These are phyloP conservation scores for Schizotus pectinicornis DNA, from an alignment of 2,888 invertebrate genomes.

Conservation along the genomic window DNA sequence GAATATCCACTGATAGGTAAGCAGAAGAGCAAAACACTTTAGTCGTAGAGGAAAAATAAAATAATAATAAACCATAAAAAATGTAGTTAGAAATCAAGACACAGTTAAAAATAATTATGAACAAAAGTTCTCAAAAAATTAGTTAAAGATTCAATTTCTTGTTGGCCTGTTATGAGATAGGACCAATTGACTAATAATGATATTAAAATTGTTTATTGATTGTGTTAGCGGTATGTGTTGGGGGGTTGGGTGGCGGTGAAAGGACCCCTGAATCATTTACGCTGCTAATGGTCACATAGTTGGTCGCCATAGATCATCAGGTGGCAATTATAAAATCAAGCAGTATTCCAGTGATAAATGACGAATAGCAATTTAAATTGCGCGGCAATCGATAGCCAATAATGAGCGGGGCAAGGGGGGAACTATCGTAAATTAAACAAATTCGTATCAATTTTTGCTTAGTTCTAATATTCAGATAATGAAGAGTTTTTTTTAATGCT, in stretches of 20 bases:
- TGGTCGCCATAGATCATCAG: conserved; percentile 30
- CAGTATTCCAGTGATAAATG: conserved; percentile 22
- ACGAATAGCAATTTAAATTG: conserved; percentile 27
- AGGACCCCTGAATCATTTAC: conserved; percentile 18
- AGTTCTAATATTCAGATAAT: conserved; percentile 30
- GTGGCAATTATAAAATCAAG: conserved; percentile 32
- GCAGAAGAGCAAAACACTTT: too few relatives aligned
- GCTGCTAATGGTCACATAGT: conserved; percentile 26
- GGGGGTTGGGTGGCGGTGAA: neutral
- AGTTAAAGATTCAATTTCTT: too few relatives aligned
- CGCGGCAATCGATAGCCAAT: conserved; percentile 20
- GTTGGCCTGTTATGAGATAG: too few relatives aligned
- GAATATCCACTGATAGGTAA: too few relatives aligned
- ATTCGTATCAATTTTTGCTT: conserved; percentile 18
- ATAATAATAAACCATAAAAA: too few relatives aligned
- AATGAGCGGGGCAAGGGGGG: conserved; percentile 1
- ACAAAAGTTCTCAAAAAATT: too few relatives aligned
- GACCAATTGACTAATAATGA: too few relatives aligned
- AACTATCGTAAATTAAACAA: conserved; percentile 9
- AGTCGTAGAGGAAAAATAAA: too few relatives aligned
- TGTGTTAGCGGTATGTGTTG: neutral
- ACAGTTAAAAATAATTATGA: too few relatives aligned
- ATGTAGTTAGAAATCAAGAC: too few relatives aligned
- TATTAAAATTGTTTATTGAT: neutral
- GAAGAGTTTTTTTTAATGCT: conserved; percentile 31